A percentile compares a stretch with the other conserved stretches of the same genome.
These are phyloP conservation scores for Gasterosteus nipponicus DNA, from an alignment of 2,113 vertebrate species.

Conservation along the genomic window DNA sequence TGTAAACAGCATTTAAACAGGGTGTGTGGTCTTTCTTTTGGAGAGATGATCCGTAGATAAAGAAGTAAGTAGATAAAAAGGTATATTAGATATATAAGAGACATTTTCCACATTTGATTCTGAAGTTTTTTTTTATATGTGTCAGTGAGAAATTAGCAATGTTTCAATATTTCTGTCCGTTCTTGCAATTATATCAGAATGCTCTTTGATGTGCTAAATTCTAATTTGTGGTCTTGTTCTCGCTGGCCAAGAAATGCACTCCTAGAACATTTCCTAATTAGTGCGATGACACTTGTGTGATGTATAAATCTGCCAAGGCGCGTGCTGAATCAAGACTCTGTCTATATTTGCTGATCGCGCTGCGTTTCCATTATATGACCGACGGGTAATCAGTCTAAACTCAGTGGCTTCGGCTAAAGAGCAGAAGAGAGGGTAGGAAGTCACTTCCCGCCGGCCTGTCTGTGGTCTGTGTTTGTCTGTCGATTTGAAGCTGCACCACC, in stretches of 20 bases:
- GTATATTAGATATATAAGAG: background rate
- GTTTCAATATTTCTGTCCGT: background rate
- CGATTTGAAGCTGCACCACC: slow-evolving; percentile 73
- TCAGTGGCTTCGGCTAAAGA: slow-evolving; percentile 60
- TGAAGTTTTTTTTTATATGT: background rate
- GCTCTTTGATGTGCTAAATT: background rate
- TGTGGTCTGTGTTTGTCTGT: slow-evolving; percentile 77
- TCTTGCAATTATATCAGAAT: background rate
- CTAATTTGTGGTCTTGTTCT: background rate
- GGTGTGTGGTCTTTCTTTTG: slow-evolving; percentile 77
- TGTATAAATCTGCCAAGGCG: background rate
- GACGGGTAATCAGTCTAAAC: slow-evolving; percentile 21
- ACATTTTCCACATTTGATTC: background rate
- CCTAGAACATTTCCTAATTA: background rate
- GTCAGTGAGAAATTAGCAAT: background rate
- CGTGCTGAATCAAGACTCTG: slow-evolving; percentile 21
- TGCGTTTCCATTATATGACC: background rate
- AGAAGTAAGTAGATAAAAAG: background rate
- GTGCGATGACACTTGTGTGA: background rate
- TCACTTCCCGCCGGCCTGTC: slow-evolving; percentile 70
- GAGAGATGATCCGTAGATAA: slow-evolving; percentile 41
- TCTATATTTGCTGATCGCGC: slow-evolving; percentile 9
- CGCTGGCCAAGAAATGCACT: background rate
- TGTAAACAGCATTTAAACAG: slow-evolving; percentile 80
- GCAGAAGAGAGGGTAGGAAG: slow-evolving; percentile 57